These are phyloP conservation scores for Exaiptasia diaphana DNA, from an alignment of 64 coral and sea anemone genomes.

Conservation along the genomic window DNA sequence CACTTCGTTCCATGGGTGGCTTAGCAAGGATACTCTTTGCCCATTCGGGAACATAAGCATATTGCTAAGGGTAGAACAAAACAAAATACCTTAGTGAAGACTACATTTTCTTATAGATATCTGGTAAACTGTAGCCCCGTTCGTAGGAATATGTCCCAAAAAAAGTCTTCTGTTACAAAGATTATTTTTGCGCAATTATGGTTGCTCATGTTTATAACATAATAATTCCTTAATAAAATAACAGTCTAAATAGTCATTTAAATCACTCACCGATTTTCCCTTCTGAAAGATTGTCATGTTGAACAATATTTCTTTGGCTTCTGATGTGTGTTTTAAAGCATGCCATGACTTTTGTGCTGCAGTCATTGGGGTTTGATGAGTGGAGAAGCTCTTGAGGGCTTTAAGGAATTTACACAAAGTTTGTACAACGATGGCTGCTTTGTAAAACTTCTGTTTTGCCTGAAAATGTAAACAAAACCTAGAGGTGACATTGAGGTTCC, in stretches of 20 bases:
- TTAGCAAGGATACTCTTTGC: slow-evolving; percentile 75
- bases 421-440: slow-evolving; percentile 27
- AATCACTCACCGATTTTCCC: slow-evolving; percentile 73
- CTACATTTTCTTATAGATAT: not conserved
- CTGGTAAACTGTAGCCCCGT: not conserved
- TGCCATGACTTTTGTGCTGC: slow-evolving; percentile 75
- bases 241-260: no score
- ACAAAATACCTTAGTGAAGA: not conserved
- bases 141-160: not conserved
- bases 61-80: slow-evolving; percentile 94
- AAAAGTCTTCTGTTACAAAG: no score
- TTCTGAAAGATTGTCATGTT: slow-evolving; percentile 70
- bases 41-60: slow-evolving; percentile 90
- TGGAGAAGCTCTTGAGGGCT: slow-evolving; percentile 24
- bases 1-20: slow-evolving; percentile 72
- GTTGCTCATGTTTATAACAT: no score
- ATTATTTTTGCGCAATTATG: no score
- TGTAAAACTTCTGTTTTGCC: slow-evolving; percentile 57
- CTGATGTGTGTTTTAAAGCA: slow-evolving; percentile 49
- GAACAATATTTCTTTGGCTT: slow-evolving; percentile 81
- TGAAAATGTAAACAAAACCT: slow-evolving; percentile 1
- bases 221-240: no score
- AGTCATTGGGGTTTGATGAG: slow-evolving; percentile 31
- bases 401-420: slow-evolving; percentile 16
- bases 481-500: not conserved